These are phyloP conservation scores for Thamnaconus septentrionalis DNA, from an alignment of 2,113 vertebrate genomes.

Conservation along the genomic window DNA sequence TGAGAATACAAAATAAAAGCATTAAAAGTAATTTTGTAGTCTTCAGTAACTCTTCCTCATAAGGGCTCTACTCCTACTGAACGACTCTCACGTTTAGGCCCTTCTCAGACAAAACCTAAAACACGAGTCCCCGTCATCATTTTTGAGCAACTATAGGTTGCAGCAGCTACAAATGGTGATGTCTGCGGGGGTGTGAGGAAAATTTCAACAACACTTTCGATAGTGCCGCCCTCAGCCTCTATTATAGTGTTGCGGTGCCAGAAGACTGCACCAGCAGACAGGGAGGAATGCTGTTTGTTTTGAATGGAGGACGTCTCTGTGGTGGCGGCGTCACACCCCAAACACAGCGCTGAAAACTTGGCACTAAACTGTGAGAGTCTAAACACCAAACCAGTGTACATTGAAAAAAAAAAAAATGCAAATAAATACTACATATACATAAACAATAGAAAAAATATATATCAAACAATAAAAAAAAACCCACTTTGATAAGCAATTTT, in stretches of 20 bases:
- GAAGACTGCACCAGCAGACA: too few relatives aligned
- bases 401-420: constrained; percentile 2
- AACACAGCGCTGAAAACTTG: too few relatives aligned
- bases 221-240: too few relatives aligned
- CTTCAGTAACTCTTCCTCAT: constrained; percentile 7
- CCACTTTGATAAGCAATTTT: neutral
- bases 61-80: constrained; percentile 9
- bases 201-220: too few relatives aligned
- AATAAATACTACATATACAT: constrained; percentile 47
- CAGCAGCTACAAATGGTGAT: neutral
- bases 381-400: constrained; percentile 38
- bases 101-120: neutral
- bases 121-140: neutral
- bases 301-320: too few relatives aligned
- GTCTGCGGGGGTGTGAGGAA: neutral
- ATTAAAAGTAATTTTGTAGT: constrained; percentile 12
- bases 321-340: too few relatives aligned
- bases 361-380: too few relatives aligned
- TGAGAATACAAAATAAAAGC: constrained; percentile 29
- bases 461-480: neutral
- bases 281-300: too few relatives aligned
- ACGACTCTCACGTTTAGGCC: neutral
- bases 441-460: neutral
- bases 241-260: too few relatives aligned
- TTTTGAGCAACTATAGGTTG: neutral